phyloP scores from a whole-genome alignment of 2,113 vertebrate species.

The Apteryx mantelli region DNA sequence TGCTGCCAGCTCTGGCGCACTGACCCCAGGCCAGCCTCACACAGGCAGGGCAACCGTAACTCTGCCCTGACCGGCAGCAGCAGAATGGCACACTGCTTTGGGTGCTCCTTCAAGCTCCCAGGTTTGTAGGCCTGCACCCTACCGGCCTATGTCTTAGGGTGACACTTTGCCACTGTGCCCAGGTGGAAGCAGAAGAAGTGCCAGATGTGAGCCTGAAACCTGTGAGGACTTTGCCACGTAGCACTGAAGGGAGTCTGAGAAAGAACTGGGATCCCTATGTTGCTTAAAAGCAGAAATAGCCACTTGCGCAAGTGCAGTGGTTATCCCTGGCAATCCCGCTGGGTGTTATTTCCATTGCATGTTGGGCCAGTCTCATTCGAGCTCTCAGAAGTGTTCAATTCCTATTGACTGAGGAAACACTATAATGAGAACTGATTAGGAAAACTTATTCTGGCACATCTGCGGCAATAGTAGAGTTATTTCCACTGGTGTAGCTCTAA shows the following conservation, averaged over 20 bases:
- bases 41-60: background rate
- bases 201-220: background rate
- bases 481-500: background rate
- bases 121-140: background rate
- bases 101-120: background rate
- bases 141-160: background rate
- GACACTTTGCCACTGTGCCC: background rate
- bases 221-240: background rate
- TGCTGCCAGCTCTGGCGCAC: background rate
- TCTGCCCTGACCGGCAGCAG: background rate
- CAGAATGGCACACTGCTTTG: background rate
- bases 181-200: background rate
- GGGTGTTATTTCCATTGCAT: background rate
- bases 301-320: background rate
- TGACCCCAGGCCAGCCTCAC: background rate
- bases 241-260: background rate
- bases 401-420: background rate
- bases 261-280: background rate
- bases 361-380: slow-evolving; percentile 7
- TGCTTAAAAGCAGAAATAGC: background rate
- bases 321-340: background rate
- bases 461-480: background rate
- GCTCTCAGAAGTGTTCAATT: background rate
- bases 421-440: background rate
- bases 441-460: background rate